Evolutionary conservation across 2,797 vertebrate genomes (phyloP).

Genomic region (Simalia tracyae): DNA sequence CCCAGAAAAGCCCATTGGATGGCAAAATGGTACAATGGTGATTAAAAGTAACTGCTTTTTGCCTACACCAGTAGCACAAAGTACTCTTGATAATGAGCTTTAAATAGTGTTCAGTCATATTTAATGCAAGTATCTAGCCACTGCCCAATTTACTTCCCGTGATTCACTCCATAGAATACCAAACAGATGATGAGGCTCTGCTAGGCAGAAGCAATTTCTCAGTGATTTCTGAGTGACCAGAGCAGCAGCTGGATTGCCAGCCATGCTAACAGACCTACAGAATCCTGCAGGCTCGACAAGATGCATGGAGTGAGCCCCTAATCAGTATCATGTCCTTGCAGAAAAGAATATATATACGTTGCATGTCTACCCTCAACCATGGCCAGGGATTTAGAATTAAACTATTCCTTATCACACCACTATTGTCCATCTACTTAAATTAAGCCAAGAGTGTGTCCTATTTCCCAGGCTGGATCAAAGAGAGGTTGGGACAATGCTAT

Average conservation of each 20-base stretch:
- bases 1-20: neutral
- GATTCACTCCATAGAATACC: neutral
- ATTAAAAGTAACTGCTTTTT: neutral
- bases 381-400: neutral
- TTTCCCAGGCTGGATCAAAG: neutral
- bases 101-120: conserved; percentile 1
- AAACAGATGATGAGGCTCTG: neutral
- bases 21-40: neutral
- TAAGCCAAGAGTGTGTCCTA: neutral
- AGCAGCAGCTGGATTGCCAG: neutral
- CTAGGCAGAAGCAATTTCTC: neutral
- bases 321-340: neutral
- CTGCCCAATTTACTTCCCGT: neutral
- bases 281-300: neutral
- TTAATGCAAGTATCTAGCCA: neutral
- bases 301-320: neutral
- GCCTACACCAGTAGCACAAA: neutral
- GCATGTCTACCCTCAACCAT: neutral
- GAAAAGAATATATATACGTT: neutral
- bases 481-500: neutral
- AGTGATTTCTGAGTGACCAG: neutral
- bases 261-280: neutral
- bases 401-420: neutral
- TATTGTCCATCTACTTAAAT: no score
- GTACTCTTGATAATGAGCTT: neutral